Evolutionary conservation across 2,888 invertebrate species (phyloP).

Genomic region (Serripes groenlandicus): DNA sequence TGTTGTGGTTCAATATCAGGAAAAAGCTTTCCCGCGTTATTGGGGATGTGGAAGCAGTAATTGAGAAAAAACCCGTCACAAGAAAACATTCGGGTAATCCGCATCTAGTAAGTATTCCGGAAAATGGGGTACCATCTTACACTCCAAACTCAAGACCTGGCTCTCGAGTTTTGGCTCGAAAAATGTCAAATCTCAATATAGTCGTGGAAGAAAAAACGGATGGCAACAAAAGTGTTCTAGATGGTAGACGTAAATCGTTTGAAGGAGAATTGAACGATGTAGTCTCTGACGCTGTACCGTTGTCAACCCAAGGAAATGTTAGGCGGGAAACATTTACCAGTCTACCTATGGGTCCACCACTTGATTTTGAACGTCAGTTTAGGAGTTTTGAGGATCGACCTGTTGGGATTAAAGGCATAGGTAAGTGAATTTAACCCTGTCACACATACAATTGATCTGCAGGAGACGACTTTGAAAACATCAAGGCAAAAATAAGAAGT

Average conservation of each 20-base stretch:
- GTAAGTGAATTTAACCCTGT: too few relatives aligned
- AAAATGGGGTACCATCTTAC: neutral
- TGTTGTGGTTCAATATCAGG: slow-evolving; percentile 52
- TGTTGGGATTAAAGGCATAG: slow-evolving; percentile 54
- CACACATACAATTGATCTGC: too few relatives aligned
- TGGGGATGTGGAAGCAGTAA: slow-evolving; percentile 25
- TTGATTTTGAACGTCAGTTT: slow-evolving; percentile 51
- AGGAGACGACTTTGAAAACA: too few relatives aligned
- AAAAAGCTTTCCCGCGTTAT: slow-evolving; percentile 58
- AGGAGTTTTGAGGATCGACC: slow-evolving; percentile 65
- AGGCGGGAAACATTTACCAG: slow-evolving; percentile 36
- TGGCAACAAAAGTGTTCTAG: neutral
- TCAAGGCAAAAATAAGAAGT: too few relatives aligned
- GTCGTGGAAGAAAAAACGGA: slow-evolving; percentile 13
- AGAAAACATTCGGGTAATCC: neutral
- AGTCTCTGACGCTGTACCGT: neutral
- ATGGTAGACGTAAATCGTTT: too few relatives aligned
- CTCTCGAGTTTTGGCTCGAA: slow-evolving; percentile 42
- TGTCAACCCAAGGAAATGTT: neutral
- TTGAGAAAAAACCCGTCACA: neutral
- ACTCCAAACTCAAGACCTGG: slow-evolving; percentile 27
- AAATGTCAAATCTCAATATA: slow-evolving; percentile 27
- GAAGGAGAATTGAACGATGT: neutral
- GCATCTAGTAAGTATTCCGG: slow-evolving; percentile 48
- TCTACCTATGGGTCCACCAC: slow-evolving; percentile 63